Conservation (phyloP, 2,888 invertebrate genomes). For the Noctua pronuba region DNA sequence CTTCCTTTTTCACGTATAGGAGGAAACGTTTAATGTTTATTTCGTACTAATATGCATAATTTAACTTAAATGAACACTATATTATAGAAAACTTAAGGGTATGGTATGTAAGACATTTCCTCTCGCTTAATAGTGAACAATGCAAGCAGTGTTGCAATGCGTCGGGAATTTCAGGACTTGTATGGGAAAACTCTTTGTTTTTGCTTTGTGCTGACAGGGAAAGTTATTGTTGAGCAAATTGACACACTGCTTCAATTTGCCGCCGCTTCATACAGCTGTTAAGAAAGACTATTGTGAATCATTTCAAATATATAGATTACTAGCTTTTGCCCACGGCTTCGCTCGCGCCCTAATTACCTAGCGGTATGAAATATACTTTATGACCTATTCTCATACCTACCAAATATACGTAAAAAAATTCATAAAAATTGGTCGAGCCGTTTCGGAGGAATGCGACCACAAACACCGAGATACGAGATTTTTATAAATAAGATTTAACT, state of each 20-base stretch:
- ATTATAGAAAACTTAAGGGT: constrained; percentile 3
- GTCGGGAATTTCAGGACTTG: constrained; percentile 16
- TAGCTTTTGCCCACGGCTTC: too few species aligned
- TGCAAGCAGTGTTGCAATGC: constrained; percentile 4
- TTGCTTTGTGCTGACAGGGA: not conserved
- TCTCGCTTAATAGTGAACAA: constrained; percentile 5
- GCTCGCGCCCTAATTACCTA: too few species aligned
- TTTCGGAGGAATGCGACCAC: too few species aligned
- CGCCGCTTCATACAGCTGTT: not conserved
- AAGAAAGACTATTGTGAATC: not conserved
- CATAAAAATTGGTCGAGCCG: too few species aligned
- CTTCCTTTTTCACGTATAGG: constrained; percentile 41
- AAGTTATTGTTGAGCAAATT: not conserved
- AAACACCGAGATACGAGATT: too few species aligned
- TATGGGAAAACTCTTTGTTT: constrained; percentile 1
- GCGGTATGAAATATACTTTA: too few species aligned
- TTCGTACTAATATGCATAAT: constrained; percentile 30
- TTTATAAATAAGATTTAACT: not conserved
- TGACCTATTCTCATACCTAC: too few species aligned
- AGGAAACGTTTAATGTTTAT: constrained; percentile 40
- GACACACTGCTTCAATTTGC: not conserved
- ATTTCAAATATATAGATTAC: not conserved
- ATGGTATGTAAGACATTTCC: constrained; percentile 34
- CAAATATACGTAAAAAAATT: too few species aligned
- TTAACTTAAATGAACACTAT: constrained; percentile 20